Conservation (phyloP, 1,140 invertebrate species). For the Mya arenaria region DNA sequence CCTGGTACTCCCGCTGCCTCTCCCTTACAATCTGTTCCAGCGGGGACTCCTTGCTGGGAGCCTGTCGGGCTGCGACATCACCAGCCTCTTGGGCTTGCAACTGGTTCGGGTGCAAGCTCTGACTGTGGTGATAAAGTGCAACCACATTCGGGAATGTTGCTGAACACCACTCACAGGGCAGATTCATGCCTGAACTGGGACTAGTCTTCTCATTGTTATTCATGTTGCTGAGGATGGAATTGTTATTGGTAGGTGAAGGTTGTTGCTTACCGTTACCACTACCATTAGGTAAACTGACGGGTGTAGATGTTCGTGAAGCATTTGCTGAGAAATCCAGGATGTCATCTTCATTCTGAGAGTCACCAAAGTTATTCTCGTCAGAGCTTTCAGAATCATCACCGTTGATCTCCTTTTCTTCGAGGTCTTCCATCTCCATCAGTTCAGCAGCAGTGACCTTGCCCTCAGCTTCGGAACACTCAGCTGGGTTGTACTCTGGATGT, state of each 20-base stretch:
- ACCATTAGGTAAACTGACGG: background rate
- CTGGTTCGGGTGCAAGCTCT: slow-evolving; percentile 68
- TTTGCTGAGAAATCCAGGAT: slow-evolving; percentile 54
- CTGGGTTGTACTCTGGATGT: slow-evolving; percentile 73
- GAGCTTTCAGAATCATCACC: slow-evolving; percentile 43
- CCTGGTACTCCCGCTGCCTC: slow-evolving; percentile 51
- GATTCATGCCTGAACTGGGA: slow-evolving; percentile 2
- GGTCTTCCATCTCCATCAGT: slow-evolving; percentile 51
- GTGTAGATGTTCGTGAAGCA: background rate
- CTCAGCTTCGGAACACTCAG: slow-evolving; percentile 65
- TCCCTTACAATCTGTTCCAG: slow-evolving; percentile 53
- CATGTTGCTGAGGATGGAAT: slow-evolving; percentile 6
- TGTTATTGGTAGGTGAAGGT: slow-evolving; percentile 26
- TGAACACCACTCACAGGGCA: slow-evolving; percentile 76
- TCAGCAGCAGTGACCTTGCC: slow-evolving; percentile 54
- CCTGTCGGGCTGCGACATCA: slow-evolving; percentile 50
- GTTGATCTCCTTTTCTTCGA: slow-evolving; percentile 53
- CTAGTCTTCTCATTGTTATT: slow-evolving; percentile 23
- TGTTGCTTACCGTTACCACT: background rate
- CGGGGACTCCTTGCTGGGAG: slow-evolving; percentile 30
- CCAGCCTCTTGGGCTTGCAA: slow-evolving; percentile 69
- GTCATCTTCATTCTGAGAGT: slow-evolving; percentile 34
- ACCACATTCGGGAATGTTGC: slow-evolving; percentile 71
- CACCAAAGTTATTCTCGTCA: slow-evolving; percentile 45
- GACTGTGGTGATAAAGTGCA: slow-evolving; percentile 73